Conservation (phyloP, 2,797 vertebrate genomes). For the Pipistrellus nathusii region DNA sequence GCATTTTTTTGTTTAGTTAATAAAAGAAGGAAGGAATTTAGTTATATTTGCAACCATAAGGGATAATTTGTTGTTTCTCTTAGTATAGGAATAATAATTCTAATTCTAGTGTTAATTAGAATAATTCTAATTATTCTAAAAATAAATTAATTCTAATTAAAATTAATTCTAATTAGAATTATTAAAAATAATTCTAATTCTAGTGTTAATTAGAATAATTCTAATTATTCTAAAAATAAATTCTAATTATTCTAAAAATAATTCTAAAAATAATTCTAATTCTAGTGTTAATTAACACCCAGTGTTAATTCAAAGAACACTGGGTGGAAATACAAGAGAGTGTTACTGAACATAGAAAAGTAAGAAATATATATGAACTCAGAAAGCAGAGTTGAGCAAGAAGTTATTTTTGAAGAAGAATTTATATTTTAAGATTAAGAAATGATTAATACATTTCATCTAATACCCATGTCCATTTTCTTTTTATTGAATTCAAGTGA, state of each 20-base stretch:
- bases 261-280: neutral
- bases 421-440: neutral
- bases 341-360: neutral
- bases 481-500: constrained; percentile 33
- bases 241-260: no score
- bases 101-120: no score
- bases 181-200: no score
- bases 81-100: neutral
- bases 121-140: neutral
- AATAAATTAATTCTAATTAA: no score
- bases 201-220: no score
- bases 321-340: neutral
- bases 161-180: no score
- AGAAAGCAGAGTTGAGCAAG: neutral
- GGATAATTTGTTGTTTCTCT: neutral
- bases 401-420: neutral
- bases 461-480: neutral
- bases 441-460: neutral
- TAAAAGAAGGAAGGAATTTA: neutral
- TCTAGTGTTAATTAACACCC: no score
- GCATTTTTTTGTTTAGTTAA: neutral
- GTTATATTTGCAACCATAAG: neutral
- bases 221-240: no score
- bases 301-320: neutral
- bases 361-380: neutral